Percentiles rank a stretch among this genome's conserved stretches.
Conservation (phyloP, 1,140 invertebrate species). For the Acromyrmex echinatior region DNA sequence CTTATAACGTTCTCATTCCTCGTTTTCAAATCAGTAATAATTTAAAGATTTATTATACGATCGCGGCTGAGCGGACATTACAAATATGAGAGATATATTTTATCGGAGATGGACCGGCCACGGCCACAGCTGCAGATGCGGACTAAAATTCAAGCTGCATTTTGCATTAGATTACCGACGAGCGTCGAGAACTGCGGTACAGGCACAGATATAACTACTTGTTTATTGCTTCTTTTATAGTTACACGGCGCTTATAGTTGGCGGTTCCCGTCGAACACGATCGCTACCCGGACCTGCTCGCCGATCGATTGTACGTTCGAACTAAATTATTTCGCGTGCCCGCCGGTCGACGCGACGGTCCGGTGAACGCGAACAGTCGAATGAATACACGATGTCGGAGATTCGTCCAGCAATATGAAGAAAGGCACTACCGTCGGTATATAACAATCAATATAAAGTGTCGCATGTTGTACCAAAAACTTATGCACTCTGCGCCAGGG, state of each 20-base stretch:
- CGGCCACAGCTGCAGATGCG: not conserved
- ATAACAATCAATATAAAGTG: conserved; percentile 26
- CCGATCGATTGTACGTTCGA: conserved; percentile 52
- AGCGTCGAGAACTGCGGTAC: not conserved
- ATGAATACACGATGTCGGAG: not conserved
- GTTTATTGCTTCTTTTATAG: conserved; percentile 40
- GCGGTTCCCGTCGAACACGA: not conserved
- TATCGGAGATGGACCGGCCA: not conserved
- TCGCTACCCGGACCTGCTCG: conserved; percentile 22
- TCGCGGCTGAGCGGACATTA: not conserved
- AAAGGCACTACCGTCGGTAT: not conserved
- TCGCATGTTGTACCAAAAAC: not conserved
- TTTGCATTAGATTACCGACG: conserved; percentile 11
- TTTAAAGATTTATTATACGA: conserved; percentile 37
- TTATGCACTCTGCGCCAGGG: not conserved
- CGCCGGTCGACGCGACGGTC: conserved; percentile 6
- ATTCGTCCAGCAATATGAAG: not conserved
- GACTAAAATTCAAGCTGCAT: conserved; percentile 26
- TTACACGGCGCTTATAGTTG: not conserved
- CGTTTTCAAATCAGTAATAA: conserved; percentile 23
- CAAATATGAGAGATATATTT: not conserved
- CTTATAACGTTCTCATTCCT: not conserved
- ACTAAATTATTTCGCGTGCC: conserved; percentile 54
- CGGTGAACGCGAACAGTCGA: conserved; percentile 31
- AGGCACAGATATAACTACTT: not conserved